phyloP scores from a whole-genome alignment of 2,797 vertebrate species.

The Notoglanidium macrostoma region DNA sequence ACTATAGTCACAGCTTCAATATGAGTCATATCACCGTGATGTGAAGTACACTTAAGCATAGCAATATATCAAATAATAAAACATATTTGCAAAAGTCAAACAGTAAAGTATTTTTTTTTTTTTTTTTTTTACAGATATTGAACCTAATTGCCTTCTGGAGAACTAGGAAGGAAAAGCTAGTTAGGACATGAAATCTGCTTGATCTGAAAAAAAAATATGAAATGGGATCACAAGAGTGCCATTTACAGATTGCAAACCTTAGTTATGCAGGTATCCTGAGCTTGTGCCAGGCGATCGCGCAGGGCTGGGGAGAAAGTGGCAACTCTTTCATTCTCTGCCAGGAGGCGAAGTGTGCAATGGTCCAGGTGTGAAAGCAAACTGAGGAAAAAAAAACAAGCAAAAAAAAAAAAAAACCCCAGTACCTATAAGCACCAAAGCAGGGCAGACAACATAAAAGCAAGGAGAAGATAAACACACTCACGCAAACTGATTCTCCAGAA shows the following conservation, averaged over 20 bases:
- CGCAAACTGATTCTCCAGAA: conserved; percentile 91
- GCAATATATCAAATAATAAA: neutral
- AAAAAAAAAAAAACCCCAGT: conserved; percentile 1
- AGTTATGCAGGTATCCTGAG: conserved; percentile 85
- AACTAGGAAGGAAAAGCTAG: neutral
- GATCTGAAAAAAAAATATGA: neutral
- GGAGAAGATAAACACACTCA: conserved; percentile 71
- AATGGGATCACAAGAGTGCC: neutral
- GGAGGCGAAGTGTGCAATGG: conserved; percentile 88
- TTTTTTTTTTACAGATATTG: neutral
- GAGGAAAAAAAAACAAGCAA: neutral
- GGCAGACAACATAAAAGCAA: neutral
- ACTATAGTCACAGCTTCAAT: neutral
- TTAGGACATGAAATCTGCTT: neutral
- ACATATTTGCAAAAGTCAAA: neutral
- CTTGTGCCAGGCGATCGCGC: conserved; percentile 80
- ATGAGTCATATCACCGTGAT: neutral
- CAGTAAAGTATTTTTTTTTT: neutral
- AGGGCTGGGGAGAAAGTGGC: conserved; percentile 84
- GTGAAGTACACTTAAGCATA: neutral
- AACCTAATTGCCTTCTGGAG: neutral
- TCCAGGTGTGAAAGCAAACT: conserved; percentile 90
- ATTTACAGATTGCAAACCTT: conserved; percentile 74
- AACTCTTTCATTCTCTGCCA: conserved; percentile 94
- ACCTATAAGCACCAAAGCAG: neutral